Conservation (phyloP, 2,888 invertebrate genomes). For the Glaucopsyche alexis region DNA sequence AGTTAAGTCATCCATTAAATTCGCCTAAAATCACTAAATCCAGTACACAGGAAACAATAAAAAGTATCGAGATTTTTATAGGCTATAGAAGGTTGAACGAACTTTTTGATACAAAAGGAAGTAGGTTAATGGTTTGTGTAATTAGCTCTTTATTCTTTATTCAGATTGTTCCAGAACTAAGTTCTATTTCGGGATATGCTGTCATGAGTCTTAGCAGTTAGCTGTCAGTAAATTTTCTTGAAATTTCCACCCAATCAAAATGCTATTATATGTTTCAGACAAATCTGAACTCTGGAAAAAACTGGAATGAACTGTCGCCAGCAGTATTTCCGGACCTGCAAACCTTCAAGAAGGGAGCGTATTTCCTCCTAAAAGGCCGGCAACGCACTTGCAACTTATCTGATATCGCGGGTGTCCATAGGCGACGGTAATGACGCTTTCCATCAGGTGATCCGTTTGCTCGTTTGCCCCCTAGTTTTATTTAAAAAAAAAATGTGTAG, state of each 20-base stretch:
- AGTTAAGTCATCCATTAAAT: slow-evolving; percentile 26
- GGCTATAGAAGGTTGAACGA: slow-evolving; percentile 26
- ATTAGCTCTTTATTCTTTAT: slow-evolving; percentile 43
- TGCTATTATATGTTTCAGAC: not conserved
- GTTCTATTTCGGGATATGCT: slow-evolving; percentile 40
- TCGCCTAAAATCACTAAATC: slow-evolving; percentile 23
- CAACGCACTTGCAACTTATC: too few species aligned
- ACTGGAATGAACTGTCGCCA: too few species aligned
- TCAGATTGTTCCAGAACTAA: slow-evolving; percentile 9
- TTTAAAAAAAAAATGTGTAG: too few species aligned
- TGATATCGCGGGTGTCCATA: too few species aligned
- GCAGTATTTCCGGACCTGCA: too few species aligned
- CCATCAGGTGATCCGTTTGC: too few species aligned
- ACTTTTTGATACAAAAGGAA: slow-evolving; percentile 54
- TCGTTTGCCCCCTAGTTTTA: too few species aligned
- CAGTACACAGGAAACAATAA: slow-evolving; percentile 27
- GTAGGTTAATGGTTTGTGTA: slow-evolving; percentile 65
- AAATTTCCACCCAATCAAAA: not conserved
- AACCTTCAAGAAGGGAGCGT: too few species aligned
- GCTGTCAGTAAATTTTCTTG: not conserved
- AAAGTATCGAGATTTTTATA: slow-evolving; percentile 29
- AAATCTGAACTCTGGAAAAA: too few species aligned
- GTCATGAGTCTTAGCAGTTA: slow-evolving; percentile 36
- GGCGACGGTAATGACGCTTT: too few species aligned
- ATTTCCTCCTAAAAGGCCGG: too few species aligned